Conservation (phyloP, 2,113 vertebrate species). For the Irena cyanogastra region DNA sequence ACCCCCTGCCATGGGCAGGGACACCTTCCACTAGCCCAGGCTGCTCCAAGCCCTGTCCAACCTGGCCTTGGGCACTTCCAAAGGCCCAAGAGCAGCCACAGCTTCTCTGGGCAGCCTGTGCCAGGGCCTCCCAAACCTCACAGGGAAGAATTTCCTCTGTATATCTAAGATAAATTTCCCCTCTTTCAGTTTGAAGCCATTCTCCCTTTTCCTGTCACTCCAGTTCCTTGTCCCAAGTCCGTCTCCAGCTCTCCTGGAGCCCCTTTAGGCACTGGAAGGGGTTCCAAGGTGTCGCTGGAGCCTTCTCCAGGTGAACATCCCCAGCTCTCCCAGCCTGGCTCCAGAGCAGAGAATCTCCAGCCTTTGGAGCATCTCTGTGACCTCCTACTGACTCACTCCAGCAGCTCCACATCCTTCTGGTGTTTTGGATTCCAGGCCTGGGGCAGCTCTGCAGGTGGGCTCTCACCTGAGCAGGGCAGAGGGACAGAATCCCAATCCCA, state of each 20-base stretch:
- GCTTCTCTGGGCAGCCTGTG: background rate
- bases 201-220: background rate
- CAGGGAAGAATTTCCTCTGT: background rate
- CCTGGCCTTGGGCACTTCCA: background rate
- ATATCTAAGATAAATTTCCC: background rate
- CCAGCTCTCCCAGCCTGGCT: background rate
- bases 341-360: accelerated
- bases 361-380: background rate
- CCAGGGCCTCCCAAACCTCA: accelerated
- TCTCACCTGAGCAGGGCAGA: background rate
- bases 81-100: background rate
- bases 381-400: background rate
- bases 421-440: background rate
- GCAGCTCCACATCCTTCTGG: background rate
- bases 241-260: background rate
- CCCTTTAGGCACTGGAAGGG: background rate
- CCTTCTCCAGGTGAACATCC: background rate
- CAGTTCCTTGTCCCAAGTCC: accelerated
- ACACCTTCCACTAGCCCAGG: accelerated
- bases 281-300: accelerated
- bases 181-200: background rate
- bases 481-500: background rate
- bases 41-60: accelerated
- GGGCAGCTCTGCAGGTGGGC: background rate
- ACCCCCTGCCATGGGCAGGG: background rate